Evolutionary conservation across 2,797 vertebrate species (phyloP).

Genomic region (Echeneis naucrates): DNA sequence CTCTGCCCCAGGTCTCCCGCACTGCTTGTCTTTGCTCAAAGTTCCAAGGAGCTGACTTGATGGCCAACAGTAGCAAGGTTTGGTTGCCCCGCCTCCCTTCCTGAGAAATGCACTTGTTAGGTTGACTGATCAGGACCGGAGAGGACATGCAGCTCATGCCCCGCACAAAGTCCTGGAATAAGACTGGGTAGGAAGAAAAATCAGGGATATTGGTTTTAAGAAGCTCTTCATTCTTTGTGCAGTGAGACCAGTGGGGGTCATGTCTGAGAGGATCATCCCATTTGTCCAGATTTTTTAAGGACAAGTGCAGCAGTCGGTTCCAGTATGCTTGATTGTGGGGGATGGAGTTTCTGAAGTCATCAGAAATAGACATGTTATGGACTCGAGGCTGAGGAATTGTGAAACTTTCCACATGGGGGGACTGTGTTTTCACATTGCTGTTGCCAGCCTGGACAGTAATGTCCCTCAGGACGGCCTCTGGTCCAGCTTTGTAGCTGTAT

Average conservation of each 20-base stretch:
- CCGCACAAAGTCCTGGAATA: conserved; percentile 82
- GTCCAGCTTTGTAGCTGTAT: not conserved
- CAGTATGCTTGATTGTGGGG: conserved; percentile 83
- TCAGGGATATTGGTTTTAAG: conserved; percentile 80
- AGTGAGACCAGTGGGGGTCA: conserved; percentile 27
- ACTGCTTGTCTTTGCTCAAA: conserved; percentile 87
- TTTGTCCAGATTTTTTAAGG: conserved; percentile 61
- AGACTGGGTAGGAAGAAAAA: conserved; percentile 76
- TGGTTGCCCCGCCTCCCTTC: not conserved
- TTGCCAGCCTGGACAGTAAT: accelerated
- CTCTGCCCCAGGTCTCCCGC: conserved; percentile 88
- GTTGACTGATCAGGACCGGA: conserved; percentile 78
- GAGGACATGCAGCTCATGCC: conserved; percentile 84
- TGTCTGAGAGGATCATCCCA: not conserved
- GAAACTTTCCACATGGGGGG: not conserved
- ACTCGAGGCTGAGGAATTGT: accelerated
- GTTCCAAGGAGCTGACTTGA: conserved; percentile 85
- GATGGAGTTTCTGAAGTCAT: conserved; percentile 56
- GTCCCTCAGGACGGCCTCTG: not conserved
- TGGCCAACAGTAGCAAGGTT: conserved; percentile 86
- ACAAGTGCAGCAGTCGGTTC: conserved; percentile 83
- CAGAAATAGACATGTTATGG: conserved; percentile 50
- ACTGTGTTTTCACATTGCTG: not conserved
- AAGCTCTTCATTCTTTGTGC: conserved; percentile 55
- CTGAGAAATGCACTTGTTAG: conserved; percentile 70